Evolutionary conservation across 2,113 vertebrate species (phyloP).

Genomic region (Pipra filicauda): DNA sequence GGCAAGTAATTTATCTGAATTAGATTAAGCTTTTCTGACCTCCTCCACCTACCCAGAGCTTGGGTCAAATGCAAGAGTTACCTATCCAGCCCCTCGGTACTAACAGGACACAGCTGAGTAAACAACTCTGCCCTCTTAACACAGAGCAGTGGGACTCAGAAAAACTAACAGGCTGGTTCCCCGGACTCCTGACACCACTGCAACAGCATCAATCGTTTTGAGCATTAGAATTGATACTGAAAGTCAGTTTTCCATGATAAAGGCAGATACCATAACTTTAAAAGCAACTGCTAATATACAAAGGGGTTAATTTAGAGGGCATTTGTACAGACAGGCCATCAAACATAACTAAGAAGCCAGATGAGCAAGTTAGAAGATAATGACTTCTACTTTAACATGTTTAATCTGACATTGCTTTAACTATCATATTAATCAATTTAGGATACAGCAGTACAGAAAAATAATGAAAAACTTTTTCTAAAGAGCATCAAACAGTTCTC

Average conservation of each 20-base stretch:
- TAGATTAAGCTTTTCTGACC: conserved; percentile 15
- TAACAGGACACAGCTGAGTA: conserved; percentile 14
- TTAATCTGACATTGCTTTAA: background rate
- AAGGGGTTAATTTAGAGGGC: background rate
- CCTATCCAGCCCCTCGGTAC: background rate
- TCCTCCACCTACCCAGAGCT: background rate
- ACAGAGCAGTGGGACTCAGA: background rate
- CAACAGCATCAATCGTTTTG: background rate
- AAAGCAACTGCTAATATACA: background rate
- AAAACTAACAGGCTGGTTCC: background rate
- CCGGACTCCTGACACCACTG: background rate
- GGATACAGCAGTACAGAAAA: background rate
- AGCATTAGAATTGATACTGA: background rate
- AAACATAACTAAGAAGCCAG: background rate
- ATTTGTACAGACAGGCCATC: background rate
- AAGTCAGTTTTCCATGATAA: background rate
- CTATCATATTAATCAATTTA: background rate
- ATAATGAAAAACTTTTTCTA: background rate
- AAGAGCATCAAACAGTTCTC: background rate
- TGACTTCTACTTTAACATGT: background rate
- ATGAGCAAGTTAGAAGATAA: background rate
- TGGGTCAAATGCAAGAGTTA: conserved; percentile 14
- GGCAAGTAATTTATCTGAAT: conserved; percentile 14
- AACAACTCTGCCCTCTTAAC: background rate
- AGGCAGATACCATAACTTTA: background rate